Base-by-base conservation (phyloP, 2,888 invertebrate genomes). In the Polydrusus tereticollis region DNA sequence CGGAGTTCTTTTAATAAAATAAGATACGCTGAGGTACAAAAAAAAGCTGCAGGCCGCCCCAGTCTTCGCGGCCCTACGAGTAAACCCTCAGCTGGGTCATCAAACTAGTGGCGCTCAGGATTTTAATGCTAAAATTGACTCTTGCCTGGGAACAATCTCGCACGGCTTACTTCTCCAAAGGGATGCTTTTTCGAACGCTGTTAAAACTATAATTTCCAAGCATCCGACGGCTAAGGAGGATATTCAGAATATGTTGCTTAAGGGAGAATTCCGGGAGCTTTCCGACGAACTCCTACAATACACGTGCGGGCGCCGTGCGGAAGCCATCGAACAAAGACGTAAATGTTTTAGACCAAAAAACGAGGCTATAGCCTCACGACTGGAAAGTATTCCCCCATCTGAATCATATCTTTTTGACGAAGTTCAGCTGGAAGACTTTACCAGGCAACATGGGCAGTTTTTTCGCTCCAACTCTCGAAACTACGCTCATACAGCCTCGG, bases 21-120 rank as follows among this genome's bases (percentile, higher is more conserved):
- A 14, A 4, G 62, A 21, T 62, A 62, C 21, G 2, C 29, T 7
- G 62, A 62, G 10, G 62, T 45, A n/a, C 47, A 62, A 6, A 62
- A 62, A n/a, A 45, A 62, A 62, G 41, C 14, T 62, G 23, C 62
- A 62, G 10, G 62, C 62, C 45, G 26, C 58, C 36, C 36, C 12
- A 2, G 36, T 36, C 2, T 36, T 36, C 12, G 12, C 36, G 2
- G 36, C 36, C 36, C n/a, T 55, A 55, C 18, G 23, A 2, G 23
- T 26, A 6, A 55, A 55, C 23, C 26, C 55, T 26, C 55, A 55
- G n/a, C n/a, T n/a, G n/a, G n/a, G n/a, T n/a, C n/a, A 26, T 14
- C 10, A 36, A 36, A 10, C 36, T 36, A 10, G 12, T 36, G 36
- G 7, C 36, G 4, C 36, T 36, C 36, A 36, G 10, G 36, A 36